A percentile compares a stretch with the other conserved stretches of the same genome.
Conservation (phyloP, 1,140 invertebrate species). For the Berghia stephanieae region DNA sequence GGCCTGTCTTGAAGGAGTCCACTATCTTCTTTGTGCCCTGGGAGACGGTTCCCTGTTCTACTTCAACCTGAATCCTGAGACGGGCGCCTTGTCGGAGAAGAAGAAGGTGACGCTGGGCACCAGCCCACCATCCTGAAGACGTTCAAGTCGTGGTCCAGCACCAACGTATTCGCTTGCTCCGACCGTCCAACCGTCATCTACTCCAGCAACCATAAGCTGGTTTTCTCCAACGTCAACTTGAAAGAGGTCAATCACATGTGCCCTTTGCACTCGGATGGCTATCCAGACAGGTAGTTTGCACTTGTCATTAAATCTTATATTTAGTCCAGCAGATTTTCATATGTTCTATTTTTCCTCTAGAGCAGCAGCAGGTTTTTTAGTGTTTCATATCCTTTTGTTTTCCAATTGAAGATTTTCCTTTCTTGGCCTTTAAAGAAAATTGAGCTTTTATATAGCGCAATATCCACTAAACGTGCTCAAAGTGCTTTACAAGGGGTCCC, state of each 20-base stretch:
- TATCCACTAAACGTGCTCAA: no score
- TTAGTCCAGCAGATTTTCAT: no score
- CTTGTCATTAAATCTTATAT: no score
- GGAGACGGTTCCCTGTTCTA: conserved; percentile 99
- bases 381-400: no score
- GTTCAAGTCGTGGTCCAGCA: conserved; percentile 90
- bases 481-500: no score
- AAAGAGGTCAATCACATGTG: conserved; percentile 99
- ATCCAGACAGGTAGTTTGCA: conserved; percentile 81
- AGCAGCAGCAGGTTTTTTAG: no score
- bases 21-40: conserved; percentile 82
- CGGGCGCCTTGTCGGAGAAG: conserved; percentile 61
- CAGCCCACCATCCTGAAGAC: conserved; percentile 93
- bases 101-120: conserved; percentile 88
- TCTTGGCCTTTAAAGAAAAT: no score
- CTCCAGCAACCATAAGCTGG: conserved; percentile 97
- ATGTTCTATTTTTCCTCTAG: no score
- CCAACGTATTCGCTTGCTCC: conserved; percentile 98
- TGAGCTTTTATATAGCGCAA: no score
- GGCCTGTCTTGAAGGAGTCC: conserved; percentile 90
- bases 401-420: no score
- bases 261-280: conserved; percentile 91
- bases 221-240: conserved; percentile 99
- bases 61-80: conserved; percentile 75
- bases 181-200: conserved; percentile 99